Evolutionary conservation across 2,797 vertebrate genomes (phyloP).

Genomic region (Coranthus polyacanthus): DNA sequence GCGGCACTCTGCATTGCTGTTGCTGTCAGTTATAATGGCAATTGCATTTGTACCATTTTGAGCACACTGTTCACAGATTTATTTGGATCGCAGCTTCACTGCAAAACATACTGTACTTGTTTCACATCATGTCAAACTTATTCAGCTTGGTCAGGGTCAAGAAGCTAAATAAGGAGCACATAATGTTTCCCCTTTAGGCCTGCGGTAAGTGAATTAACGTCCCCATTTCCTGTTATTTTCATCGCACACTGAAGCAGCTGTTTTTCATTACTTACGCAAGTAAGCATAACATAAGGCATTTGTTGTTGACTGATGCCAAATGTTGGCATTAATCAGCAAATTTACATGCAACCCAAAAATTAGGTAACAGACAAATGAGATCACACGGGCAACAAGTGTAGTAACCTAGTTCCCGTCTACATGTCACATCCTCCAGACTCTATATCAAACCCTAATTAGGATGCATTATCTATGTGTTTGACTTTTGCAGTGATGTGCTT

Average conservation of each 20-base stretch:
- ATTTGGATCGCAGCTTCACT: not conserved
- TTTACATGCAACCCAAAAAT: not conserved
- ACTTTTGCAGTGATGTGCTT: too few relatives aligned
- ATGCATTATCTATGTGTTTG: too few relatives aligned
- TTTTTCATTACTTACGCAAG: slow-evolving; percentile 55
- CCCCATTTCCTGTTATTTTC: slow-evolving; percentile 73
- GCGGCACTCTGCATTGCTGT: not conserved
- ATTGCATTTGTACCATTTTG: slow-evolving; percentile 9
- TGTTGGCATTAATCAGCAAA: not conserved
- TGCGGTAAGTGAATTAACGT: slow-evolving; percentile 28
- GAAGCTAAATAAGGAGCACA: slow-evolving; percentile 21
- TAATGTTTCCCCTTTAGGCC: slow-evolving; percentile 48
- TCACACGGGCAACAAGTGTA: not conserved
- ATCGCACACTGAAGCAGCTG: slow-evolving; percentile 42
- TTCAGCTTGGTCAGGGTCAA: slow-evolving; percentile 14
- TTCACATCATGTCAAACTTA: slow-evolving; percentile 7
- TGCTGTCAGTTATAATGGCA: too few relatives aligned
- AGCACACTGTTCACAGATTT: not conserved
- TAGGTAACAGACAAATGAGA: not conserved
- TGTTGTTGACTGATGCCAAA: slow-evolving; percentile 26
- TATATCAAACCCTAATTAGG: too few relatives aligned
- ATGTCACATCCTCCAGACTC: not conserved
- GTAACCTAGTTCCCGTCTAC: not conserved
- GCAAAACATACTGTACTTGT: not conserved
- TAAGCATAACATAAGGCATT: slow-evolving; percentile 37